phyloP scores from a whole-genome alignment of 2,113 vertebrate genomes.

The Hippocampus barbouri region DNA sequence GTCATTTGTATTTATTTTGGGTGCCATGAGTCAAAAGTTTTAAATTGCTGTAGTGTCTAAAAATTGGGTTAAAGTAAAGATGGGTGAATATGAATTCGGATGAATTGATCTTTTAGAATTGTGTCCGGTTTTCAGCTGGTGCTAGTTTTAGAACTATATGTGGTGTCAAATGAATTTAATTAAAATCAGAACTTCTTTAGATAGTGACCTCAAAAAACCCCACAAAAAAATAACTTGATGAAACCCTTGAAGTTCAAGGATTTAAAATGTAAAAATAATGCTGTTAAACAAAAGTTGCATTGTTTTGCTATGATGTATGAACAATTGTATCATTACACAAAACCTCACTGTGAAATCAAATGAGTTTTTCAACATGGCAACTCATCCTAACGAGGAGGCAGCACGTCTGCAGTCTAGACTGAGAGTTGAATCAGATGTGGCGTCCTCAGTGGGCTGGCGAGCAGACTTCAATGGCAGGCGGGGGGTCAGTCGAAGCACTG shows the following conservation, averaged over 20 bases:
- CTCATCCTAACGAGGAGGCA: slow-evolving; percentile 54
- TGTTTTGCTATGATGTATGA: neutral
- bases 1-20: neutral
- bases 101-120: neutral
- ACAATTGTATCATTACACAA: slow-evolving; percentile 9
- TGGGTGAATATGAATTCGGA: neutral
- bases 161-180: slow-evolving; percentile 34
- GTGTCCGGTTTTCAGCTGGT: neutral
- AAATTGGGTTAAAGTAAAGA: no score
- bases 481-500: slow-evolving; percentile 80
- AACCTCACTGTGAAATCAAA: slow-evolving; percentile 1
- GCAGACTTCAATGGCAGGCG: slow-evolving; percentile 82
- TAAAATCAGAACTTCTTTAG: slow-evolving; percentile 29
- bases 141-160: neutral
- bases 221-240: neutral
- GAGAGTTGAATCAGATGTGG: slow-evolving; percentile 55
- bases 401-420: slow-evolving; percentile 32
- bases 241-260: neutral
- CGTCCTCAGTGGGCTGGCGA: slow-evolving; percentile 53
- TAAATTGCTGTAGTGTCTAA: no score
- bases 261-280: neutral
- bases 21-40: neutral
- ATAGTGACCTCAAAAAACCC: slow-evolving; percentile 20
- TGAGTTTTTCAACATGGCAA: slow-evolving; percentile 35
- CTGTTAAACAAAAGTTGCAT: neutral